Conservation (phyloP, 1,140 invertebrate genomes). For the Lepidurus apus region DNA sequence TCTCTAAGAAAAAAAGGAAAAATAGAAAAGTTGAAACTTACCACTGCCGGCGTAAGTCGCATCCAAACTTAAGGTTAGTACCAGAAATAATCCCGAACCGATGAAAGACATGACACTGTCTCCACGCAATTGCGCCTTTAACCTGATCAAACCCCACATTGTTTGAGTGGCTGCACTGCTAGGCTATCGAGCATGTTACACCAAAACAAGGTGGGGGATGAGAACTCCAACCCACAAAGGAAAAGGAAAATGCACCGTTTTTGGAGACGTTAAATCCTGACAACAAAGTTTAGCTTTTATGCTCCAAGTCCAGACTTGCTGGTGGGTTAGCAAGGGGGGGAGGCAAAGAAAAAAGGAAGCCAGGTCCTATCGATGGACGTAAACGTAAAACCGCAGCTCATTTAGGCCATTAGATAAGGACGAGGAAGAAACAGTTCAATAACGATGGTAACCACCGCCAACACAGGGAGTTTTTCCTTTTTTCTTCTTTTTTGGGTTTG, state of each 20-base stretch:
- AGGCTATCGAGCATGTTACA: background rate
- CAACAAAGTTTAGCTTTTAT: background rate
- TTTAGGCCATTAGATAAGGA: background rate
- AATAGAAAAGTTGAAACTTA: background rate
- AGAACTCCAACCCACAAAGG: background rate
- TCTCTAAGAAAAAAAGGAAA: background rate
- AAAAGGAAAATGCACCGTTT: background rate
- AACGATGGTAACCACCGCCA: background rate
- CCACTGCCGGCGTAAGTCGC: background rate
- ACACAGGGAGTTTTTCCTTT: background rate
- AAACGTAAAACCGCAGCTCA: slow-evolving; percentile 3
- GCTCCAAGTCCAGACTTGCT: background rate
- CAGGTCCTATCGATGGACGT: background rate
- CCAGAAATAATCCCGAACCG: slow-evolving; percentile 10
- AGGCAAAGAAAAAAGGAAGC: background rate
- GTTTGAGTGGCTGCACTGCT: background rate
- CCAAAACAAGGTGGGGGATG: background rate
- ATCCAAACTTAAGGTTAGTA: slow-evolving; percentile 4
- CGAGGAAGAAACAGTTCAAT: background rate
- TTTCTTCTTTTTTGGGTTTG: background rate
- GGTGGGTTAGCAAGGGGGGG: background rate
- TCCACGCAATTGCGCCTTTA: background rate
- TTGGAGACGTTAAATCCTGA: background rate
- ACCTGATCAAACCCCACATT: background rate
- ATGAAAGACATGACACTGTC: slow-evolving; percentile 19